Evolutionary conservation across 2,113 vertebrate species (phyloP).

Genomic region (Bufo bufo): DNA sequence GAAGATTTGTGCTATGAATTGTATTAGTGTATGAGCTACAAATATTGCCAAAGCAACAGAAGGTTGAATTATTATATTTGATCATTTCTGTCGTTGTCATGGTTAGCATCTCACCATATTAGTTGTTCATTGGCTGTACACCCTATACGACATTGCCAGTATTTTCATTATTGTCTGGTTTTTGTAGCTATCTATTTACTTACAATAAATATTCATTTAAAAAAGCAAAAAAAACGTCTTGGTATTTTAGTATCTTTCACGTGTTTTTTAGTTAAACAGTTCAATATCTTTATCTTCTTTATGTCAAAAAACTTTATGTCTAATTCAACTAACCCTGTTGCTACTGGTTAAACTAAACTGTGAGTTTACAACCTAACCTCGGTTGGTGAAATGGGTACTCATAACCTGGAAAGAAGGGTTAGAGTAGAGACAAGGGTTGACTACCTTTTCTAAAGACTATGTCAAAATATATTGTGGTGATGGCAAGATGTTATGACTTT

Average conservation of each 20-base stretch:
- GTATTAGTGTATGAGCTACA: slow-evolving; percentile 5
- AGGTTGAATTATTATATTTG: slow-evolving; percentile 24
- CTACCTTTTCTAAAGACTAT: neutral
- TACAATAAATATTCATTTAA: slow-evolving; percentile 60
- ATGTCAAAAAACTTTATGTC: neutral
- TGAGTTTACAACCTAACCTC: slow-evolving; percentile 23
- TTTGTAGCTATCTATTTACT: slow-evolving; percentile 37
- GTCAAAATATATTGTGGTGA: neutral
- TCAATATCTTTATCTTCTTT: neutral
- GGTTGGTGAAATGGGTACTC: neutral
- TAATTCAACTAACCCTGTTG: slow-evolving; percentile 46
- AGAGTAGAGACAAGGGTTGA: neutral
- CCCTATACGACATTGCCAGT: slow-evolving; percentile 26
- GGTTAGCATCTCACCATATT: neutral
- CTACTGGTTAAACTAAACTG: slow-evolving; percentile 66
- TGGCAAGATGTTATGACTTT: neutral
- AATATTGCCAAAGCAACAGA: slow-evolving; percentile 1
- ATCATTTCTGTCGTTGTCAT: slow-evolving; percentile 44
- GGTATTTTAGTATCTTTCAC: slow-evolving; percentile 8
- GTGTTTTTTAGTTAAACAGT: neutral
- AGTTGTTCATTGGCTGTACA: slow-evolving; percentile 19
- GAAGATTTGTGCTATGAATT: neutral
- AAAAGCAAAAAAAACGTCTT: slow-evolving; percentile 33
- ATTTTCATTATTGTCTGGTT: slow-evolving; percentile 18
- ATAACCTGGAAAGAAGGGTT: neutral